Evolutionary conservation across 2,888 invertebrate genomes (phyloP), one percentile per base, ranked within the genome.

Genomic region (Allolobophora icterica): DNA sequence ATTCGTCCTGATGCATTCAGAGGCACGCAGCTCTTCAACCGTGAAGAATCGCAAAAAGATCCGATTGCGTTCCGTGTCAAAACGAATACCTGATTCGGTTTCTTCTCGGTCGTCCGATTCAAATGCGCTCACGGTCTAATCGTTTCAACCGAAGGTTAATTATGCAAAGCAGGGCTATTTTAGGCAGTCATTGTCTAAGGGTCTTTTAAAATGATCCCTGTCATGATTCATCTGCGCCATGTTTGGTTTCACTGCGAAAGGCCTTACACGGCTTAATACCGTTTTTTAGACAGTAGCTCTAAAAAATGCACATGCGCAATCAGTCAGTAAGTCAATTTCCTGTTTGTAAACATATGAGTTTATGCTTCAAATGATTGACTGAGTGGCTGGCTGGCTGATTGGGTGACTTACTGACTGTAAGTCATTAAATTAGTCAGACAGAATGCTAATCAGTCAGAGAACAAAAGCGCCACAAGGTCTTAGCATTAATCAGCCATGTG

Each of bases 41-140:
- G 71, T n/a, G 71, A 71, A 71, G 71, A 71, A 71, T 71, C 71
- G 71, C 71, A 71, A 71, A 71, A 71, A 71, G 71, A 71, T 71
- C 71, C 71, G 71, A 71, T 71, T 71, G 71, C 71, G 17, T n/a
- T 8, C n/a, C 71, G 71, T 71, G 71, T 71, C 71, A 71, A 71
- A 71, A 71, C 71, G 71, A 71, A 71, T 71, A 4, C 30, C 71
- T 8, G 30, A n/a, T 71, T 71, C 71, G 71, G 71, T n/a, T 71
- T 71, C 71, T 71, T n/a, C 71, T n/a, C n/a, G 71, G 0, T 71
- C 71, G 30, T n/a, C 30, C 30, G 0, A 71, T 71, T 71, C 71
- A 71, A n/a, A n/a, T 71, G 71, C n/a, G 30, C 3, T 5, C 71
- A 71, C 24, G 52, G 71, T 71, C 71, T 71, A 71, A 71, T 71